These are phyloP conservation scores for Drosophila bunnanda DNA, from an alignment of 2,888 invertebrate species.

Conservation along the genomic window DNA sequence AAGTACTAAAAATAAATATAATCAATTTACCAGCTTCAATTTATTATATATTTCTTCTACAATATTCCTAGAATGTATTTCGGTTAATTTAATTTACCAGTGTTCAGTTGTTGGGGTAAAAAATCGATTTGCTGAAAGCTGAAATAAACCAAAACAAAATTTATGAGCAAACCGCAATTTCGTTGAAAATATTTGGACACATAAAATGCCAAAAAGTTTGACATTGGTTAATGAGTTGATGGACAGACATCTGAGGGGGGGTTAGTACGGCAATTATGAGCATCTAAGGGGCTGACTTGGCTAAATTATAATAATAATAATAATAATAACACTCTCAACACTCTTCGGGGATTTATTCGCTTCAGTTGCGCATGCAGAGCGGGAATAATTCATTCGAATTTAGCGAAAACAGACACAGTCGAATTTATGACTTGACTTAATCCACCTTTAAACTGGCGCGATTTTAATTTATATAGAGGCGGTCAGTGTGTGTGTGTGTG, in stretches of 20 bases:
- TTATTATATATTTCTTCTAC: neutral
- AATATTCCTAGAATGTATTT: conserved; percentile 35
- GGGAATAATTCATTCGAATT: conserved; percentile 62
- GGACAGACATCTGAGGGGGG: conserved; percentile 8
- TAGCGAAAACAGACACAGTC: conserved; percentile 39
- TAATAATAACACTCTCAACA: neutral
- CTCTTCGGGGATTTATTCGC: conserved; percentile 29
- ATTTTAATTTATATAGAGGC: conserved; percentile 60
- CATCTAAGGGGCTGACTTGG: neutral
- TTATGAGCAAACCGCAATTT: conserved; percentile 38
- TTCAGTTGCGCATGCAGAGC: conserved; percentile 28
- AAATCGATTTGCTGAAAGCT: conserved; percentile 65
- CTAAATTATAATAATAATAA: neutral
- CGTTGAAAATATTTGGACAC: conserved; percentile 37
- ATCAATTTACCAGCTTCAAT: neutral
- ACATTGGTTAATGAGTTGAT: conserved; percentile 43
- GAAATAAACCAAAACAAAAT: conserved; percentile 50
- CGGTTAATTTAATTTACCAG: conserved; percentile 21
- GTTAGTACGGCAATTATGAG: conserved; percentile 30
- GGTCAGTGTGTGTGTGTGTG: conserved; percentile 4
- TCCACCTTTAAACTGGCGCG: conserved; percentile 70
- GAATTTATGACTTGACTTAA: conserved; percentile 78
- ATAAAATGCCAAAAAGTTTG: conserved; percentile 39
- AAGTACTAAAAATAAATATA: neutral
- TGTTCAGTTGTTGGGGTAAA: conserved; percentile 20